These are phyloP conservation scores for Apis laboriosa DNA, from an alignment of 1,140 invertebrate genomes.

Conservation along the genomic window DNA sequence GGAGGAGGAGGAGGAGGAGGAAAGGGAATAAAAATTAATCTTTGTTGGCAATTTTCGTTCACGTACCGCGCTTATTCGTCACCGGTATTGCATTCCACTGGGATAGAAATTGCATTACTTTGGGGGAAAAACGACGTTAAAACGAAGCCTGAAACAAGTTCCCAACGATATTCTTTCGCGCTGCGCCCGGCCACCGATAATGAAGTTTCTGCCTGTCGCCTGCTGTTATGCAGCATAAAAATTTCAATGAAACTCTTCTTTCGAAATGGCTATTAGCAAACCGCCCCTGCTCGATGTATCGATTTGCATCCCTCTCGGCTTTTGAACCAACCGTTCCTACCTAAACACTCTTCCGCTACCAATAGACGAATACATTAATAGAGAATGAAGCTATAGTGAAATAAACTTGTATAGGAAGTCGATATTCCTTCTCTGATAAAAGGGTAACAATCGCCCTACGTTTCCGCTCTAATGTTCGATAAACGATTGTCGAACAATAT, in stretches of 20 bases:
- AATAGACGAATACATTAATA: constrained; percentile 63
- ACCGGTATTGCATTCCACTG: constrained; percentile 5
- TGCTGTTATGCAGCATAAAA: constrained; percentile 45
- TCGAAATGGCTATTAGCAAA: constrained; percentile 56
- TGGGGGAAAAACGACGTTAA: constrained; percentile 23
- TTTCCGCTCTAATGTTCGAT: not conserved
- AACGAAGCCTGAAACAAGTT: constrained; percentile 23
- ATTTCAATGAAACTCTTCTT: constrained; percentile 58
- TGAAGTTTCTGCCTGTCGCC: constrained; percentile 39
- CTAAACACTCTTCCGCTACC: constrained; percentile 54
- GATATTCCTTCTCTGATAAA: constrained; percentile 41
- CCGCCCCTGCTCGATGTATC: constrained; percentile 46
- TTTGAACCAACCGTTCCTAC: constrained; percentile 44
- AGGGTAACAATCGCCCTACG: not conserved
- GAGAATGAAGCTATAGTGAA: constrained; percentile 52
- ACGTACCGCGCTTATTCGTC: not conserved
- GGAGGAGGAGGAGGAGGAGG: no score
- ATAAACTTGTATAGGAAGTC: constrained; percentile 57
- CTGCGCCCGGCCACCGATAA: constrained; percentile 3
- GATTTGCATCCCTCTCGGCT: constrained; percentile 59
- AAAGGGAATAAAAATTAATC: not conserved
- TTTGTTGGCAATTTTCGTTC: not conserved
- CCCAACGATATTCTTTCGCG: constrained; percentile 20
- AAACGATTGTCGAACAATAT: not conserved
- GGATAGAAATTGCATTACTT: constrained; percentile 7